Conservation (phyloP, 2,888 invertebrate genomes). For the Sclerodermus sp. region DNA sequence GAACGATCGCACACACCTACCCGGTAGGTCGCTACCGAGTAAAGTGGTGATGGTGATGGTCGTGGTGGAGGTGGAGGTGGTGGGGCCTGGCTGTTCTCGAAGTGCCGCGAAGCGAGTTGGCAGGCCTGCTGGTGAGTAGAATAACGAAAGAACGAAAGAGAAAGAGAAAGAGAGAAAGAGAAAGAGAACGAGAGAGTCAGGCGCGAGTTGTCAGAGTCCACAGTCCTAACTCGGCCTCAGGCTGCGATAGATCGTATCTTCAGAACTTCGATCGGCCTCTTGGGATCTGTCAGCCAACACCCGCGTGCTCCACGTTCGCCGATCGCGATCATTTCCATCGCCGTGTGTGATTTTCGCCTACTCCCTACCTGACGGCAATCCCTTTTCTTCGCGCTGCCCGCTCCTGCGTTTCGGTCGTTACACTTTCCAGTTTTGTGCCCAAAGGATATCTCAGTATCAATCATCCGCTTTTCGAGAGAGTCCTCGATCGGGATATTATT, state of each 20-base stretch:
- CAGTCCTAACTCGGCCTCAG: conserved; percentile 56
- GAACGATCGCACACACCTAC: conserved; percentile 11
- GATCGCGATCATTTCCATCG: background rate
- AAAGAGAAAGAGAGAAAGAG: conserved; percentile 22
- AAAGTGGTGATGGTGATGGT: no score
- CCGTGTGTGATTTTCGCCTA: no score
- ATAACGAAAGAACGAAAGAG: conserved; percentile 2
- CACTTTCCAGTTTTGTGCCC: no score
- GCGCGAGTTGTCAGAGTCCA: conserved; percentile 32
- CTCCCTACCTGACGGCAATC: no score
- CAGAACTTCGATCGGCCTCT: conserved; percentile 31
- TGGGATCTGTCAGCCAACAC: background rate
- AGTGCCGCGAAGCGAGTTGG: no score
- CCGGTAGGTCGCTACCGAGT: conserved; percentile 16
- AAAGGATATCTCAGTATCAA: no score
- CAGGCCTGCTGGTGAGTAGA: conserved; percentile 20
- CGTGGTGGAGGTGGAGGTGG: no score
- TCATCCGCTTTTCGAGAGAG: no score
- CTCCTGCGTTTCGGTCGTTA: no score
- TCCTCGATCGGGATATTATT: no score
- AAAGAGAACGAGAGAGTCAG: conserved; percentile 24
- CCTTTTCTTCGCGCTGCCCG: no score
- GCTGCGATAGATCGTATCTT: conserved; percentile 53
- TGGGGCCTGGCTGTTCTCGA: no score
- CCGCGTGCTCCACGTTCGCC: background rate